These are phyloP conservation scores for Panopea generosa DNA, from an alignment of 2,888 invertebrate species.

Conservation along the genomic window DNA sequence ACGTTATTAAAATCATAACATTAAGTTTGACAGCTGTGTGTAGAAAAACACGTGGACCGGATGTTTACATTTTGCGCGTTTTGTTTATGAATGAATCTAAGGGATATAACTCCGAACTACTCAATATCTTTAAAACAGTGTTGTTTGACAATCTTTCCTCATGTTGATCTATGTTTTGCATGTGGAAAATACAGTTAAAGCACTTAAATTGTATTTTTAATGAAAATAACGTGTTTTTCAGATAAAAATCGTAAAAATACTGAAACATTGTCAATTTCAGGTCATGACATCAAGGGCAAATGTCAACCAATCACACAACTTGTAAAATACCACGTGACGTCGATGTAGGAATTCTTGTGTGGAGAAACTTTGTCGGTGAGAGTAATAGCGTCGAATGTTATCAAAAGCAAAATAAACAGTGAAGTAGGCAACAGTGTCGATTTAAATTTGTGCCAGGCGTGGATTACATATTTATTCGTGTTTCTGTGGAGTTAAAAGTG, in stretches of 20 bases:
- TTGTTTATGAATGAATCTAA: slow-evolving; percentile 62
- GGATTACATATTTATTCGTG: slow-evolving; percentile 34
- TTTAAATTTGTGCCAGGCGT: slow-evolving; percentile 25
- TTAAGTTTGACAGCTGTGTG: slow-evolving; percentile 44
- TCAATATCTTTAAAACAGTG: too few species aligned
- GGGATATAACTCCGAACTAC: slow-evolving; percentile 50
- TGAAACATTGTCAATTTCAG: slow-evolving; percentile 42
- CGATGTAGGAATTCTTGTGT: slow-evolving; percentile 60
- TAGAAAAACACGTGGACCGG: slow-evolving; percentile 66
- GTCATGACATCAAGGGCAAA: slow-evolving; percentile 42
- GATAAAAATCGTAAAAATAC: slow-evolving; percentile 30
- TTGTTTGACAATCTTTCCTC: too few species aligned
- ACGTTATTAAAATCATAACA: too few species aligned
- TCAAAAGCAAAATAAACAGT: slow-evolving; percentile 4
- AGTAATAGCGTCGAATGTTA: slow-evolving; percentile 30
- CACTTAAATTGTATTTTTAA: neutral
- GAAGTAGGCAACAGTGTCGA: neutral
- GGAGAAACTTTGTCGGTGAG: slow-evolving; percentile 32
- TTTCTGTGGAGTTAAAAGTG: slow-evolving; percentile 29
- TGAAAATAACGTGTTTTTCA: too few species aligned
- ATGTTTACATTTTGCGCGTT: slow-evolving; percentile 66
- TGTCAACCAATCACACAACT: slow-evolving; percentile 60
- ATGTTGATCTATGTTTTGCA: neutral
- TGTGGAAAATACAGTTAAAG: neutral
- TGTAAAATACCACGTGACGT: slow-evolving; percentile 63